phyloP scores from a whole-genome alignment of 2,113 vertebrate genomes.

The Triplophysa dalaica region DNA sequence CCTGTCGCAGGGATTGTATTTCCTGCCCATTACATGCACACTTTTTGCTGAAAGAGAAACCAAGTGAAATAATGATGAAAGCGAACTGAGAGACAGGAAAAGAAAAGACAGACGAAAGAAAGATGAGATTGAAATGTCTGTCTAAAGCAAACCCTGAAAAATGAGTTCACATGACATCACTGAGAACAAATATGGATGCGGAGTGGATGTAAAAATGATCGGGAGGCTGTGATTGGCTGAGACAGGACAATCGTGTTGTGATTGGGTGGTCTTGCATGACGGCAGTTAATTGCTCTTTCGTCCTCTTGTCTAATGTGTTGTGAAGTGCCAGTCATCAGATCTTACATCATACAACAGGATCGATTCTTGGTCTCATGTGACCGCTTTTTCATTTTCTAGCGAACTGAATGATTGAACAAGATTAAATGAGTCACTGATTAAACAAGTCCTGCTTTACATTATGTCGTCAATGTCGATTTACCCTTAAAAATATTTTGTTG shows the following conservation, averaged over 20 bases:
- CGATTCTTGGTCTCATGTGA: conserved; percentile 22
- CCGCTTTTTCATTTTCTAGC: conserved; percentile 11
- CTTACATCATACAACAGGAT: conserved; percentile 11
- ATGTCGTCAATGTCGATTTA: conserved; percentile 19
- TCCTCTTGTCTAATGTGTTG: conserved; percentile 28
- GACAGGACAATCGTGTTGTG: conserved; percentile 6
- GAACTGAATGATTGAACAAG: conserved; percentile 4
- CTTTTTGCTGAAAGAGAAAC: conserved; percentile 4
- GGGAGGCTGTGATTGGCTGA: background rate
- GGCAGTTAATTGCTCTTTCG: conserved; percentile 9
- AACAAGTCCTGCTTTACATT: conserved; percentile 19
- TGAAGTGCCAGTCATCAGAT: conserved; percentile 18
- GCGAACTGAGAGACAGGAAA: background rate
- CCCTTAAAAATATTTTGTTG: background rate
- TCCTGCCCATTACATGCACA: conserved; percentile 14
- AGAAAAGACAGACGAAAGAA: conserved; percentile 16
- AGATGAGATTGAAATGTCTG: conserved; percentile 3
- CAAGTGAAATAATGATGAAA: background rate
- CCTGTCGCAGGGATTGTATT: background rate
- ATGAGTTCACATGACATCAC: background rate
- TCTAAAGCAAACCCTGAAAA: background rate
- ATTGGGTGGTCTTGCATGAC: conserved; percentile 1
- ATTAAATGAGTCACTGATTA: conserved; percentile 8
- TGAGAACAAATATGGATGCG: background rate
- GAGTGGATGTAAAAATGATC: background rate